Evolutionary conservation across 1,140 invertebrate species (phyloP).

Genomic region (Anoplophora glabripennis): DNA sequence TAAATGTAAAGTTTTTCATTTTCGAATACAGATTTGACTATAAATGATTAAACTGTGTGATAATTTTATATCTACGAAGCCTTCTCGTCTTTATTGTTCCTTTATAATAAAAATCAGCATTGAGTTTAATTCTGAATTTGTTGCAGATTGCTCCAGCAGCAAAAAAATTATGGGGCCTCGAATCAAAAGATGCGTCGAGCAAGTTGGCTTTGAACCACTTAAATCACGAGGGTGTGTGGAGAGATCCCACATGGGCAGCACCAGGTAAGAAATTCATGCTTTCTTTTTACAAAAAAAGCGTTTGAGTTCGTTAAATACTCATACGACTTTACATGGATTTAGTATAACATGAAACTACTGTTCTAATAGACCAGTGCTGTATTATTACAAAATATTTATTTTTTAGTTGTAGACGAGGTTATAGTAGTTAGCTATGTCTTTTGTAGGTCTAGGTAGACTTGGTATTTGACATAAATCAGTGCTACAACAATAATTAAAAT

Average conservation of each 20-base stretch:
- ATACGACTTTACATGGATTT: too few species aligned
- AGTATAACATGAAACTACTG: too few species aligned
- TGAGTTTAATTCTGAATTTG: constrained; percentile 26
- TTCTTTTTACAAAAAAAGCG: background rate
- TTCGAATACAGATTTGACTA: too few species aligned
- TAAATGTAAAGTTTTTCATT: too few species aligned
- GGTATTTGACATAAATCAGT: too few species aligned
- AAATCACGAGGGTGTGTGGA: constrained; percentile 80
- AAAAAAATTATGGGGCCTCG: constrained; percentile 84
- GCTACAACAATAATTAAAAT: constrained; percentile 48
- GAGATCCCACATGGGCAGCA: constrained; percentile 82
- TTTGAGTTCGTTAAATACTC: constrained; percentile 10
- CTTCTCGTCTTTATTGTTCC: constrained; percentile 8
- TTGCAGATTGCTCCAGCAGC: constrained; percentile 80
- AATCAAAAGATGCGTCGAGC: constrained; percentile 67
- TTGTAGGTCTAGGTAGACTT: too few species aligned
- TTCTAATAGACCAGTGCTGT: background rate
- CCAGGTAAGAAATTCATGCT: constrained; percentile 63
- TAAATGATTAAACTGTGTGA: too few species aligned
- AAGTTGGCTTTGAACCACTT: constrained; percentile 65
- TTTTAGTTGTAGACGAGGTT: constrained; percentile 62
- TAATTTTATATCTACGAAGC: too few species aligned
- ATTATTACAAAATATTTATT: constrained; percentile 41
- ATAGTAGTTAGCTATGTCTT: constrained; percentile 57
- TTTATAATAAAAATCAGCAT: too few species aligned